Evolutionary conservation across 2,888 invertebrate species (phyloP).

Genomic region (Corbicula japonica): DNA sequence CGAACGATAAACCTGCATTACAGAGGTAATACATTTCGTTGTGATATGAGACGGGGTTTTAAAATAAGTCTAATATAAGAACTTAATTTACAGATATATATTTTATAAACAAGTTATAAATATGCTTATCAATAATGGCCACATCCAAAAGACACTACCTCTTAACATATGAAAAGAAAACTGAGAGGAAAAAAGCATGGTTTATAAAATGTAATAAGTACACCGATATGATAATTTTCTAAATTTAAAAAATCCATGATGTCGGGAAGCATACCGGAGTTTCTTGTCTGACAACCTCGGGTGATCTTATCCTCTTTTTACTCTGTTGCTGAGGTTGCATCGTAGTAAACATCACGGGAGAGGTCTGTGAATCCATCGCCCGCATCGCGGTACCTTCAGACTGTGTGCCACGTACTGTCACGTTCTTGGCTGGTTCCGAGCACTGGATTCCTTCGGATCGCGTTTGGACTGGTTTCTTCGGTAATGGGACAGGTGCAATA

Average conservation of each 20-base stretch:
- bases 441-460: slow-evolving; percentile 13
- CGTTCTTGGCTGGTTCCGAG: not conserved
- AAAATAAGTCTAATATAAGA: too few species aligned
- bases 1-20: too few species aligned
- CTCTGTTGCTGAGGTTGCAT: not conserved
- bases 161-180: too few species aligned
- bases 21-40: too few species aligned
- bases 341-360: not conserved
- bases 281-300: not conserved
- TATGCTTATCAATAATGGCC: too few species aligned
- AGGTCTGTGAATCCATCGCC: slow-evolving; percentile 13
- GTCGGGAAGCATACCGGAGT: not conserved
- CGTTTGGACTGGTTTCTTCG: slow-evolving; percentile 4
- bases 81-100: too few species aligned
- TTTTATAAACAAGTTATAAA: too few species aligned
- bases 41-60: too few species aligned
- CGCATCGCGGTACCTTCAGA: not conserved
- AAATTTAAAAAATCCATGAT: not conserved
- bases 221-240: too few species aligned
- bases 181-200: too few species aligned
- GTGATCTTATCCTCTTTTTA: not conserved
- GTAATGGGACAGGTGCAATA: not conserved
- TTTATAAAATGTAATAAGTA: too few species aligned
- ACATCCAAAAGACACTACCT: too few species aligned
- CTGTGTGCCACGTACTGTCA: slow-evolving; percentile 5